Evolutionary conservation across 2,113 vertebrate genomes (phyloP).

Genomic region (Dasyornis broadbenti): DNA sequence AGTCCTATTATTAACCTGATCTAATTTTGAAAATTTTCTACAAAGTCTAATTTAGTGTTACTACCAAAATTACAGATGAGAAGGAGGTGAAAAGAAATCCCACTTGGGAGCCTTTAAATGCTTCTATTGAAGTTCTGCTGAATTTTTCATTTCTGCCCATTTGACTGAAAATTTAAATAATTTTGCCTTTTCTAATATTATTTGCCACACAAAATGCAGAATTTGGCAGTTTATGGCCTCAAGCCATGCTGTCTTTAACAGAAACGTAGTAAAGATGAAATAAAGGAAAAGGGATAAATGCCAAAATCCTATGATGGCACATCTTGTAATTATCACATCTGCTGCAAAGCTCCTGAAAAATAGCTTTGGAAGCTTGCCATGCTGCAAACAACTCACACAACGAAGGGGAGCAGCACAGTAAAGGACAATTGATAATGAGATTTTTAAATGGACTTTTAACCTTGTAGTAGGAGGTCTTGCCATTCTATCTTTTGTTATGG

Average conservation of each 20-base stretch:
- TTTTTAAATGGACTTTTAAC: neutral
- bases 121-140: constrained; percentile 13
- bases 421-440: neutral
- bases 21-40: constrained; percentile 52
- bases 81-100: neutral
- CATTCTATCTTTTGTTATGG: neutral
- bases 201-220: constrained; percentile 2
- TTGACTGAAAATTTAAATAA: constrained; percentile 66
- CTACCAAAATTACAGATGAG: constrained; percentile 32
- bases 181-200: constrained; percentile 46
- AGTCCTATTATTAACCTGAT: constrained; percentile 8
- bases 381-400: neutral
- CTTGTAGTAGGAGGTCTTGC: neutral
- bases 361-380: constrained; percentile 53
- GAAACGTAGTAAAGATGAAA: constrained; percentile 68
- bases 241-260: constrained; percentile 51
- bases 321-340: constrained; percentile 69
- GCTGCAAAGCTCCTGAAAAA: constrained; percentile 44
- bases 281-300: constrained; percentile 59
- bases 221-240: constrained; percentile 53
- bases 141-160: constrained; percentile 45
- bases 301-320: constrained; percentile 19
- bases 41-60: constrained; percentile 29
- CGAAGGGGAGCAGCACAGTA: neutral
- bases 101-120: constrained; percentile 29